Percentiles rank a stretch among this genome's conserved stretches.
These are phyloP conservation scores for Troglohyphantes excavatus DNA, from an alignment of 2,888 invertebrate species.

Conservation along the genomic window DNA sequence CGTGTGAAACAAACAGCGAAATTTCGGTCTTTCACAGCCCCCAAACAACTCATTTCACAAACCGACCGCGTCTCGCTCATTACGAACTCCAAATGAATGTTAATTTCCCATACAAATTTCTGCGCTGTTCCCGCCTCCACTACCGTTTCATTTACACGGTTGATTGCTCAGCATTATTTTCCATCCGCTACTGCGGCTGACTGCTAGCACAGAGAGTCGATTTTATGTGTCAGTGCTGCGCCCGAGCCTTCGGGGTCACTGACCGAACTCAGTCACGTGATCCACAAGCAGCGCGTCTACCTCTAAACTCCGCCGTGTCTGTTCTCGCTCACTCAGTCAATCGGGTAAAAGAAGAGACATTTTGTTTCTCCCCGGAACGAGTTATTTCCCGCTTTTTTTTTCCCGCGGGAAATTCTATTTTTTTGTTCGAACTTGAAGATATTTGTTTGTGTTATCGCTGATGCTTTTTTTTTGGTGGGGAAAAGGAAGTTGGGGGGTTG, in stretches of 20 bases:
- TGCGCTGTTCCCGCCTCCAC: background rate
- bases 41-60: no score
- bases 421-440: slow-evolving; percentile 18
- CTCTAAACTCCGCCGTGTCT: slow-evolving; percentile 17
- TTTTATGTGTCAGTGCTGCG: slow-evolving; percentile 78
- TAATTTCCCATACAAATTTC: no score
- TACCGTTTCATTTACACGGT: slow-evolving; percentile 34
- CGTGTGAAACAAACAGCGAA: no score
- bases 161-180: slow-evolving; percentile 59
- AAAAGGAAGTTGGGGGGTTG: background rate
- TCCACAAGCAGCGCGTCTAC: slow-evolving; percentile 26
- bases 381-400: slow-evolving; percentile 8
- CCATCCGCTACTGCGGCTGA: slow-evolving; percentile 52
- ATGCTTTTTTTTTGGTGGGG: background rate
- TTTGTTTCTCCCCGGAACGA: slow-evolving; percentile 22
- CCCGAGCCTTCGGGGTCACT: slow-evolving; percentile 67
- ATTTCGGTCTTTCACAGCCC: no score
- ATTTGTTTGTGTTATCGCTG: slow-evolving; percentile 17
- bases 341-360: slow-evolving; percentile 47
- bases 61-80: background rate
- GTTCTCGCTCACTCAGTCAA: slow-evolving; percentile 57
- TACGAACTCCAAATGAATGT: background rate
- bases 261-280: slow-evolving; percentile 74
- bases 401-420: background rate
- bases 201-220: slow-evolving; percentile 56